Evolutionary conservation across 2,888 invertebrate genomes (phyloP).

Genomic region (Matsumyia berberina): DNA sequence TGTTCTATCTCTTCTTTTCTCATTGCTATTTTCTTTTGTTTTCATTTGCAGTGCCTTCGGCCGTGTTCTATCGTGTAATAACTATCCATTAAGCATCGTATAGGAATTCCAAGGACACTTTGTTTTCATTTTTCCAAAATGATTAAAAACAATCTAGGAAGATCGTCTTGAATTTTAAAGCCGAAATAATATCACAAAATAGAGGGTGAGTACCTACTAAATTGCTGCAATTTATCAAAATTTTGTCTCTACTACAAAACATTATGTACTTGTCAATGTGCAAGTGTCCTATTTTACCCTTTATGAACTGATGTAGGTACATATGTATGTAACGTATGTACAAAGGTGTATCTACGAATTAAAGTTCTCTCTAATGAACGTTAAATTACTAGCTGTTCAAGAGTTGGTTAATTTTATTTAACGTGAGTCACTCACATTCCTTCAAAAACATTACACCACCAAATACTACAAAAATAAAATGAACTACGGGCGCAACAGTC

Average conservation of each 20-base stretch:
- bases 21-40: background rate
- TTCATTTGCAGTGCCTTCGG: slow-evolving; percentile 5
- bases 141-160: background rate
- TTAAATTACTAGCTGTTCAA: too few species aligned
- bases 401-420: too few species aligned
- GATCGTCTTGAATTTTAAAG: slow-evolving; percentile 4
- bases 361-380: background rate
- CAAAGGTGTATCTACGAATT: background rate
- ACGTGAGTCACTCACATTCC: too few species aligned
- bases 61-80: background rate
- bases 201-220: slow-evolving; percentile 20
- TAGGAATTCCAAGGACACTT: too few species aligned
- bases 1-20: too few species aligned
- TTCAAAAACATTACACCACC: too few species aligned
- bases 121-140: slow-evolving; percentile 19
- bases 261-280: slow-evolving; percentile 12
- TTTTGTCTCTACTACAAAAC: background rate
- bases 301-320: slow-evolving; percentile 14
- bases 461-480: too few species aligned
- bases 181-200: background rate
- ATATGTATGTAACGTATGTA: background rate
- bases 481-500: too few species aligned
- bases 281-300: slow-evolving; percentile 42
- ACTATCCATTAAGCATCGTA: too few species aligned
- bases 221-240: slow-evolving; percentile 4